Evolutionary conservation across 2,888 invertebrate genomes (phyloP), one percentile per base, ranked within the genome.

Genomic region (Hirtodrosophila trivittata): DNA sequence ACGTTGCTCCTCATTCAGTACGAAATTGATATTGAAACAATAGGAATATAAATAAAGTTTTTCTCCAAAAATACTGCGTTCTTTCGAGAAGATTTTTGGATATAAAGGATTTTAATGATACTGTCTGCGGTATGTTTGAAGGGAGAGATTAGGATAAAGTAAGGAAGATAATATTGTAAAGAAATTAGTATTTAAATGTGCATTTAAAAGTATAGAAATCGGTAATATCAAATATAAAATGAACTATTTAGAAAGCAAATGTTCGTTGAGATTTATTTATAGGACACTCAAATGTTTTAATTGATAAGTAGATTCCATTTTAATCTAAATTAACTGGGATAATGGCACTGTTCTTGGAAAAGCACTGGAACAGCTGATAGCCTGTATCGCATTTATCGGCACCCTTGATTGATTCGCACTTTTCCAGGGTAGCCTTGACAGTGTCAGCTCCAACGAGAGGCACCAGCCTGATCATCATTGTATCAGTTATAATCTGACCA

Each of bases 341-440:
- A 7, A 30, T 35, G 7, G 51, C 64, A 1, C 50, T 56, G 33
- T 66, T 60, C 43, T 77, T 57, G 1, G 45, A 39, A 26, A 77
- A 77, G 39, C 87, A 88, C 18, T 52, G 7, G 39, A 66, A 62
- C 13, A 81, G 8, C 18, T 76, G 57, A 33, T 57, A 84, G 8
- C 74, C 69, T 0, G 71, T 77, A 0, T 87, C 84, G 21, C 88
- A 88, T 1, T 78, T 77, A 38, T 76, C 58, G 1, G 52, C 39
- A 6, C 78, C 81, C 12, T 63, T 69, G 1, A 70, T 13, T 5
- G 39, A 32, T 0, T 55, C 50, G 43, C 87, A 88, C 4, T 65
- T 70, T 2, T 10, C 64, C 6, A 77, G 10, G 0, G 60, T 3
- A 0, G 33, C 30, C 46, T 75, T 76, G 0, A 56, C 37, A 2